These are phyloP conservation scores for Pelodiscus sinensis DNA, from an alignment of 2,113 vertebrate genomes.

Conservation along the genomic window DNA sequence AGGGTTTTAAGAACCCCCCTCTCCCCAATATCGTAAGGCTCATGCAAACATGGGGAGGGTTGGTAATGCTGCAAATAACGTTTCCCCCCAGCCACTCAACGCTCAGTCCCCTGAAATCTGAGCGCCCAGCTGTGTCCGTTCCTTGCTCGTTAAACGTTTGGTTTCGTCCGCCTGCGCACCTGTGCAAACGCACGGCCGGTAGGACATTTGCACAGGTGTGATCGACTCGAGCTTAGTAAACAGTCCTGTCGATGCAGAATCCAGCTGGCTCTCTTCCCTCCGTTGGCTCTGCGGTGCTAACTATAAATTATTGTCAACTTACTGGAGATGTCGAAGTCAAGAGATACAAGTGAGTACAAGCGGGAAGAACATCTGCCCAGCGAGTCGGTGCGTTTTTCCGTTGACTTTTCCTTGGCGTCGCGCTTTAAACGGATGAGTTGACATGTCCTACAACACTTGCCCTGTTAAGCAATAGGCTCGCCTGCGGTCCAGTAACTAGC, in stretches of 20 bases:
- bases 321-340: constrained; percentile 35
- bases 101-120: not conserved
- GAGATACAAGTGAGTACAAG: constrained; percentile 36
- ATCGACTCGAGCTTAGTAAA: not conserved
- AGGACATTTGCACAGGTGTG: not conserved
- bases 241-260: not conserved
- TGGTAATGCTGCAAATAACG: fast-evolving
- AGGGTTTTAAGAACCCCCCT: not conserved
- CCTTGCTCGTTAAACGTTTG: not conserved
- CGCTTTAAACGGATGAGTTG: not conserved
- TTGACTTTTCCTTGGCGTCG: not conserved
- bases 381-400: constrained; percentile 10
- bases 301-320: constrained; percentile 57
- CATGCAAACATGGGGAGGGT: not conserved
- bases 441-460: not conserved
- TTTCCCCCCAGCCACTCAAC: not conserved
- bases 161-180: not conserved
- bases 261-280: not conserved
- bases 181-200: not conserved
- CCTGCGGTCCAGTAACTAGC: not conserved
- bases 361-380: constrained; percentile 38
- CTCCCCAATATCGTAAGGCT: not conserved
- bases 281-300: constrained; percentile 13
- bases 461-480: not conserved
- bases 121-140: not conserved